Evolutionary conservation across 2,797 vertebrate genomes (phyloP).

Genomic region (Lycodopsis pacificus): DNA sequence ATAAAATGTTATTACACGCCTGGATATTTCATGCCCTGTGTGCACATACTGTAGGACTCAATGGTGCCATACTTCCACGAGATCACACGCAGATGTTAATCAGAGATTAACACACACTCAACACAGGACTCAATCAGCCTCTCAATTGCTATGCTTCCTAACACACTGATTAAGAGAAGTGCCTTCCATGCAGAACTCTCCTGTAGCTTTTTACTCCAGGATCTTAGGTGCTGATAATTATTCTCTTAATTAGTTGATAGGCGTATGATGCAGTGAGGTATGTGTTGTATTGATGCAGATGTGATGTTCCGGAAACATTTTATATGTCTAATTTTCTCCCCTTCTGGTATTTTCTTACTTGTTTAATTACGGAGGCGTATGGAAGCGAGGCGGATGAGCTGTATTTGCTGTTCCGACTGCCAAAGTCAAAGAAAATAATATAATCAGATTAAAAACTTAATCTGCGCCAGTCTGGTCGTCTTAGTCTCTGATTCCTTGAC

Average conservation of each 20-base stretch:
- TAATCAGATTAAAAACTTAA: conserved; percentile 40
- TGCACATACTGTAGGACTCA: conserved; percentile 76
- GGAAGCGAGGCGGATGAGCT: conserved; percentile 32
- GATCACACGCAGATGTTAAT: conserved; percentile 87
- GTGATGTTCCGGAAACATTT: conserved; percentile 59
- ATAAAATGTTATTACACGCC: conserved; percentile 85
- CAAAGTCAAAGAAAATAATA: conserved; percentile 44
- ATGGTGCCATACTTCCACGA: conserved; percentile 80
- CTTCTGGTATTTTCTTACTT: conserved; percentile 45
- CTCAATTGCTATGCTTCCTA: conserved; percentile 76
- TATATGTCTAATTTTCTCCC: conserved; percentile 54
- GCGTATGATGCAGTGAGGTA: conserved; percentile 56
- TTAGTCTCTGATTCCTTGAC: conserved; percentile 16
- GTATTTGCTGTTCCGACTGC: conserved; percentile 26
- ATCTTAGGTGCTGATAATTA: conserved; percentile 71
- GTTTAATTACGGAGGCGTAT: conserved; percentile 47
- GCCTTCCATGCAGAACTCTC: conserved; percentile 77
- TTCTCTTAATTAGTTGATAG: conserved; percentile 72
- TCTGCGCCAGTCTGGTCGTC: conserved; percentile 18
- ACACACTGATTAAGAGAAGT: conserved; percentile 80
- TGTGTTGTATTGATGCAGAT: conserved; percentile 57
- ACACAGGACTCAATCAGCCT: conserved; percentile 81
- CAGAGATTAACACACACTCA: conserved; percentile 80
- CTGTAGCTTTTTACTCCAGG: conserved; percentile 64
- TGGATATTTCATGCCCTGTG: conserved; percentile 81